Conservation (phyloP, 2,888 invertebrate genomes). For the Agelastica alni region DNA sequence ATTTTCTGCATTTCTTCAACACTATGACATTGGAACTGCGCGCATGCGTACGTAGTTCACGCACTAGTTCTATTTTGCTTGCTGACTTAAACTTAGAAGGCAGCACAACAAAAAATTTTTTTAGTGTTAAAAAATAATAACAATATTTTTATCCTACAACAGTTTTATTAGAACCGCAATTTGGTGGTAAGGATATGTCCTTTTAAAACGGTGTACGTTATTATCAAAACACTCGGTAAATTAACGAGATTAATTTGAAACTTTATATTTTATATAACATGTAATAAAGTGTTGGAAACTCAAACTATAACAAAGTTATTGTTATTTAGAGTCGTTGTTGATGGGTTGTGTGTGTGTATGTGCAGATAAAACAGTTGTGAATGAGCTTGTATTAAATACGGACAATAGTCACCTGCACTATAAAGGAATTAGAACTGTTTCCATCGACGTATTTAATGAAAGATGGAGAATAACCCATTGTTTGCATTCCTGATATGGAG, state of each 20-base stretch:
- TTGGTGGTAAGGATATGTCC: no score
- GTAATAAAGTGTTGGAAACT: background rate
- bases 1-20: no score
- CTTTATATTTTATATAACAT: background rate
- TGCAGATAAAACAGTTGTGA: conserved; percentile 31
- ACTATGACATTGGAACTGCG: no score
- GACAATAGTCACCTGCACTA: conserved; percentile 29
- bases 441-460: conserved; percentile 28
- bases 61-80: no score
- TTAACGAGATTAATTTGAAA: background rate
- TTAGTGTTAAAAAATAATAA: no score
- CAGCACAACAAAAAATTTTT: no score
- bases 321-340: conserved; percentile 16
- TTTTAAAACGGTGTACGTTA: no score
- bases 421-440: conserved; percentile 31
- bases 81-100: no score
- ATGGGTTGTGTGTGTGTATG: conserved; percentile 21
- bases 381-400: conserved; percentile 23
- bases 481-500: conserved; percentile 26
- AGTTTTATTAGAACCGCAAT: no score
- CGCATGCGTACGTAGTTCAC: no score
- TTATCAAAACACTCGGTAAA: no score
- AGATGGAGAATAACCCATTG: conserved; percentile 29
- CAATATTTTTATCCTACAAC: no score
- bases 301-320: background rate